Evolutionary conservation across 2,113 vertebrate genomes (phyloP).

Genomic region (Myotis davidii): DNA sequence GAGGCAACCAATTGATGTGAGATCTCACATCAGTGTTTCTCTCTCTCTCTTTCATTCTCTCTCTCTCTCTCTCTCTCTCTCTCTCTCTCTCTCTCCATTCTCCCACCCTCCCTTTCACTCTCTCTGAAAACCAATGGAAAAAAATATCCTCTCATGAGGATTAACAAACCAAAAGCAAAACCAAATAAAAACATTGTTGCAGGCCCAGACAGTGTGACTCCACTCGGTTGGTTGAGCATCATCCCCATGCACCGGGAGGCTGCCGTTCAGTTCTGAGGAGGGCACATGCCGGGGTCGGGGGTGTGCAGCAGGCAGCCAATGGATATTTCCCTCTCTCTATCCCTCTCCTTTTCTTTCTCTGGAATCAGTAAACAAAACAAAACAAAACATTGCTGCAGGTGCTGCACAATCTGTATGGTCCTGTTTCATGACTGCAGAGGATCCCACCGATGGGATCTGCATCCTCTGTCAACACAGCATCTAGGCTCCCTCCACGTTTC

Average conservation of each 20-base stretch:
- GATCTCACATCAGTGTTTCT: too few species aligned
- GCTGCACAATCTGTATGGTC: neutral
- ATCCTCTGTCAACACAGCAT: accelerated
- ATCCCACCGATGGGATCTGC: neutral
- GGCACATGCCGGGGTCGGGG: neutral
- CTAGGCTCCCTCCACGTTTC: too few species aligned
- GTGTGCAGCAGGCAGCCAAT: neutral
- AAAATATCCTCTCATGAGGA: too few species aligned
- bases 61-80: too few species aligned
- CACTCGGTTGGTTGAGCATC: neutral
- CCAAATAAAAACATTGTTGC: too few species aligned
- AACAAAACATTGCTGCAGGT: neutral
- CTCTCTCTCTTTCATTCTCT: too few species aligned
- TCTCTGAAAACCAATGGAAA: too few species aligned
- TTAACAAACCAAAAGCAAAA: too few species aligned
- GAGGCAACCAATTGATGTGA: too few species aligned
- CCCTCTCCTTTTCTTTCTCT: neutral
- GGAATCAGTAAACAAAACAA: neutral
- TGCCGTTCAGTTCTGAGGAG: neutral
- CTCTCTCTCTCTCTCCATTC: too few species aligned
- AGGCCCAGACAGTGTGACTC: too few species aligned
- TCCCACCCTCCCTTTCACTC: too few species aligned
- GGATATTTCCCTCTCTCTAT: neutral
- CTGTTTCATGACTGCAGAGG: neutral
- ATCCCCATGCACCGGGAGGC: neutral